Base-by-base conservation (phyloP, 2,888 invertebrate species). In the Fragum sueziense region DNA sequence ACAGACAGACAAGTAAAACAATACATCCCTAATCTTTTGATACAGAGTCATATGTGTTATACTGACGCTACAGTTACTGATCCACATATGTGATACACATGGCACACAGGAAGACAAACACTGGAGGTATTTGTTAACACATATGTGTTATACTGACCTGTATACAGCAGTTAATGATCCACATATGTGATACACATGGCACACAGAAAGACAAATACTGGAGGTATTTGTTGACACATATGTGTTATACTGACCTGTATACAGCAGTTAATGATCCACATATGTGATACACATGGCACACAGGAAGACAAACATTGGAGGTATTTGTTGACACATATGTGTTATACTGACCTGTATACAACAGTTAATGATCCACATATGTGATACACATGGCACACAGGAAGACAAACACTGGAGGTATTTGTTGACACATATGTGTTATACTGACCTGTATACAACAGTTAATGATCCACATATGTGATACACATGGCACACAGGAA, bases 361-460 rank as follows among this genome's bases (percentile, higher is more conserved):
- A 88, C 95, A 95, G 85, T 95, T 93, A 37, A 95, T 95, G 71
- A 97, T 94, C 96, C 96, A 97, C 75, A 94, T 94, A 92, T 96
- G 96, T 59, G 95, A 95, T 3, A 96, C 93, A 6, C 95, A 95
- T 0, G 94, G 94, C 65, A 96, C 94, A 78, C 95, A 95, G 0
- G 95, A 95, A 0, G 96, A 96, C 54, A 97, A 91, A 84, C 96
- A 96, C 85, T 95, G 95, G 85, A 97, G 94, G 92, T 95, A 96
- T 90, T 96, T 96, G 17, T 95, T 95, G 0, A 17, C 33, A 17
- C 2, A 17, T 9, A 37, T 6, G 6, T 37, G 37, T 9, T 37
- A 37, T 14, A 52, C 81, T 74, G 71, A 89, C 90, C 88, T 89
- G 83, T 65, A 76, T 91, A 88, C 96, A 95, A 88, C 95, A 95